A percentile compares a stretch with the other conserved stretches of the same genome.
Conservation (phyloP, 1,140 invertebrate species). For the Drosophila parvula region DNA sequence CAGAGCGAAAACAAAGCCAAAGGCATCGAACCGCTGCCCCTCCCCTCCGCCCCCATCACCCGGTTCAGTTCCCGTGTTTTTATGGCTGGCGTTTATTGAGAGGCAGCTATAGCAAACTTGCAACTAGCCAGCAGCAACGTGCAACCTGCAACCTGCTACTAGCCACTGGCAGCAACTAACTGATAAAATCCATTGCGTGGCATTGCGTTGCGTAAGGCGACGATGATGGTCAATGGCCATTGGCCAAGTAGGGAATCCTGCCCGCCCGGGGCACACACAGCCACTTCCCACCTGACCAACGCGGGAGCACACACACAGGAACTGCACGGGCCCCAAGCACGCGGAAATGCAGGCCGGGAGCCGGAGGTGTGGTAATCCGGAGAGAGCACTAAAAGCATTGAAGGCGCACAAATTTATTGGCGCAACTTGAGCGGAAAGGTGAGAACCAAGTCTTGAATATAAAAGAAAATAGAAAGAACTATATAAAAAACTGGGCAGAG, state of each 20-base stretch:
- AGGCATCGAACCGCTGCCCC: constrained; percentile 41
- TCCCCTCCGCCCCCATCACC: background rate
- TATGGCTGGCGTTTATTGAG: constrained; percentile 71
- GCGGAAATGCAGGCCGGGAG: constrained; percentile 24
- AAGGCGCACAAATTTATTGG: constrained; percentile 40
- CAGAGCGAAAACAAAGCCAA: constrained; percentile 54
- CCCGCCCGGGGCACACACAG: background rate
- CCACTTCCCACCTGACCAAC: constrained; percentile 45
- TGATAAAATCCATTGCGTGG: constrained; percentile 52
- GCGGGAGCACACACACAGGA: constrained; percentile 16
- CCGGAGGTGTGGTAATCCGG: constrained; percentile 33
- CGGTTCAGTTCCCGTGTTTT: constrained; percentile 44
- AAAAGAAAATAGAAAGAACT: constrained; percentile 14
- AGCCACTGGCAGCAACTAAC: background rate
- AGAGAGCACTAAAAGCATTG: constrained; percentile 45
- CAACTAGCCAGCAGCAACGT: background rate
- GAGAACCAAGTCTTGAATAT: constrained; percentile 14
- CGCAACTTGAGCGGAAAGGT: constrained; percentile 39
- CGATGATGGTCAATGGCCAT: constrained; percentile 42
- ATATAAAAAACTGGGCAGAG: background rate
- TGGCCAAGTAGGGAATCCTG: constrained; percentile 45
- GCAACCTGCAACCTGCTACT: constrained; percentile 17
- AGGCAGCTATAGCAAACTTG: constrained; percentile 29
- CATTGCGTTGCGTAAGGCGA: constrained; percentile 47
- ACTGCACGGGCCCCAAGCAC: constrained; percentile 29